Percentiles rank a stretch among this genome's conserved stretches.
These are phyloP conservation scores for Clarias platycephalus DNA, from an alignment of 2,797 vertebrate genomes.

Conservation along the genomic window DNA sequence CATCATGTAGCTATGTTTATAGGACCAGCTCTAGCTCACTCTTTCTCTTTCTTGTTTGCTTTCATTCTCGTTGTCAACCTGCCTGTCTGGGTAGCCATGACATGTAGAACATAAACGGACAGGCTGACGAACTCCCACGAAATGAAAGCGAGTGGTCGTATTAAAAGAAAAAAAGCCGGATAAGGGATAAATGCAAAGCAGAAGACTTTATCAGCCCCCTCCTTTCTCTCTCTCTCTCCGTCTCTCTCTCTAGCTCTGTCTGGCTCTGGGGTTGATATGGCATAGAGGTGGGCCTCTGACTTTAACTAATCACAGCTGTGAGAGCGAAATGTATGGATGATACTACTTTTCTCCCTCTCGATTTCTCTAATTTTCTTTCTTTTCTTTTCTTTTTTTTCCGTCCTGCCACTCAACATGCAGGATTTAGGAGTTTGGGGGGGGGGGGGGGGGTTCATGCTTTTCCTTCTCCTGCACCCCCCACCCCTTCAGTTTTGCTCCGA, in stretches of 20 bases:
- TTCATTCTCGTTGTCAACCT: conserved; percentile 39
- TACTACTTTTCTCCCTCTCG: conserved; percentile 62
- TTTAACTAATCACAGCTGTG: conserved; percentile 79
- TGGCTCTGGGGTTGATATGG: conserved; percentile 60
- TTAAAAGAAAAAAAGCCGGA: conserved; percentile 39
- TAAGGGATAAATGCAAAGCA: conserved; percentile 53
- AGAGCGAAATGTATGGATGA: conserved; percentile 75
- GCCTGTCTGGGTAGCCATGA: conserved; percentile 16
- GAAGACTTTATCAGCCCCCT: conserved; percentile 60
- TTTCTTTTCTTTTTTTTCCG: conserved; percentile 38
- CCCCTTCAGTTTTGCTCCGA: conserved; percentile 51
- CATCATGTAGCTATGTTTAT: conserved; percentile 88
- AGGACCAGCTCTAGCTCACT: conserved; percentile 60
- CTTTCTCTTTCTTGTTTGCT: conserved; percentile 46
- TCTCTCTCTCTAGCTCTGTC: conserved; percentile 29
- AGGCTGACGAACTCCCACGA: background rate
- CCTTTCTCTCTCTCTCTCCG: conserved; percentile 39
- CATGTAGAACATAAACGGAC: background rate
- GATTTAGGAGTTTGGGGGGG: too few relatives aligned
- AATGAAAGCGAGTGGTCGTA: conserved; percentile 26
- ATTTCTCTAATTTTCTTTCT: conserved; percentile 40
- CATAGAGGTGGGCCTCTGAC: conserved; percentile 71
- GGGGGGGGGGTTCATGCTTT: conserved; percentile 44
- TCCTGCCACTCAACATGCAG: conserved; percentile 58
- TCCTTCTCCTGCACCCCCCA: conserved; percentile 30